Evolutionary conservation across 1,140 invertebrate species (phyloP).

Genomic region (Euglossa dilemma): DNA sequence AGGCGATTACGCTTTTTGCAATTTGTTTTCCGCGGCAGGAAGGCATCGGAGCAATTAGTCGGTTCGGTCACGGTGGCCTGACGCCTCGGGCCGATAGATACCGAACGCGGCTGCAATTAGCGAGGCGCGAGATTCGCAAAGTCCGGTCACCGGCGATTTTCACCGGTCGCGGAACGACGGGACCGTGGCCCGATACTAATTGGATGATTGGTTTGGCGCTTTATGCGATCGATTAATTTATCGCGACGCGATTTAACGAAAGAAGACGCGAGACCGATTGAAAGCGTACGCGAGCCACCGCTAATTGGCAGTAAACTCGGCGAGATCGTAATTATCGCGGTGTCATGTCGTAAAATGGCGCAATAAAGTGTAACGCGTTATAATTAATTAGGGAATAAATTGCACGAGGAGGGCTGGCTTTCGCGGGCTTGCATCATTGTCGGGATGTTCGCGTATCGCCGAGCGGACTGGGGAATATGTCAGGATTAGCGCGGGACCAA

Average conservation of each 20-base stretch:
- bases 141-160: neutral
- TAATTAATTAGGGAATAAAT: neutral
- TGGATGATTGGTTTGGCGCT: slow-evolving; percentile 12
- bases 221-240: slow-evolving; percentile 40
- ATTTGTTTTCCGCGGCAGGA: neutral
- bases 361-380: slow-evolving; percentile 10
- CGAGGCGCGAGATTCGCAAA: neutral
- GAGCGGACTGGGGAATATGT: too few relatives aligned
- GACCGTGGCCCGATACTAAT: slow-evolving; percentile 6
- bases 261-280: neutral
- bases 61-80: neutral
- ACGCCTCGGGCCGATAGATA: neutral
- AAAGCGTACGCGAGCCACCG: neutral
- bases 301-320: slow-evolving; percentile 4
- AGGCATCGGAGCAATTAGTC: neutral
- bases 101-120: neutral
- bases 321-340: slow-evolving; percentile 66
- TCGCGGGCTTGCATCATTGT: neutral
- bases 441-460: too few relatives aligned
- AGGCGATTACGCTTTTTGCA: slow-evolving; percentile 7
- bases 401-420: neutral
- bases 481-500: neutral
- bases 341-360: slow-evolving; percentile 37
- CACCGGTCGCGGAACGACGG: neutral
- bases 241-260: slow-evolving; percentile 2